Base-by-base conservation (phyloP, 1,140 invertebrate species). In the Pogonomyrmex californicus region DNA sequence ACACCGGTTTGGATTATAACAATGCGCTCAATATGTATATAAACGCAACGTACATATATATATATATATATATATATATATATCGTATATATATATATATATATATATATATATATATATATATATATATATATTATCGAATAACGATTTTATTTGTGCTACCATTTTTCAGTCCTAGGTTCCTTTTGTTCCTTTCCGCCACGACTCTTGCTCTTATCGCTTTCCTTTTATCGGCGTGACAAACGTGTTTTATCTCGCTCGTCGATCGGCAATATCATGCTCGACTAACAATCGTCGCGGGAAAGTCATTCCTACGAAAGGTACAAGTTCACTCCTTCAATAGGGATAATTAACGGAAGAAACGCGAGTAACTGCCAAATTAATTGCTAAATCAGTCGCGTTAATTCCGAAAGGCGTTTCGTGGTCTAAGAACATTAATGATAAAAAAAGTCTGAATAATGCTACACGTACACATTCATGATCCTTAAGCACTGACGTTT, bases 301-400 rank as follows among this genome's bases (percentile, higher is more conserved):
- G 23, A 36, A 60, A 88, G 23, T 23, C 83, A 86, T 78, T 70
- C 63, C 47, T 77, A 85, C 63, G n/a, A 68, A 88, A 88, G 85
- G 76, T 86, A 90, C 85, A 79, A 6, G 36, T 63, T 71, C 78
- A 58, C 75, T 82, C 63, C 86, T 88, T 87, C 85, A 85, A 7
- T 38, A 23, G 58, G n/a, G 77, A 78, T 58, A 23, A 63, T 54
- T 23, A 82, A 85, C 76, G 78, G 88, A 91, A 90, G 36, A 41
- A 68, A 70, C 68, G 54, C 78, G 78, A 70, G 65, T n/a, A 54
- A 70, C n/a, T 23, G 36, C 49, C 36, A 17, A 47, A 68, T 30
- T 41, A 33, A 9, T 47, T 60, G 47, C 23, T 68, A 68, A 51
- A 56, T 70, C 44, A 66, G 62, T 79, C 79, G 56, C 68, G 54